Percentiles rank a stretch among this genome's conserved stretches.
These are phyloP conservation scores for Stictonetta naevosa DNA, from an alignment of 2,113 vertebrate genomes.

Conservation along the genomic window DNA sequence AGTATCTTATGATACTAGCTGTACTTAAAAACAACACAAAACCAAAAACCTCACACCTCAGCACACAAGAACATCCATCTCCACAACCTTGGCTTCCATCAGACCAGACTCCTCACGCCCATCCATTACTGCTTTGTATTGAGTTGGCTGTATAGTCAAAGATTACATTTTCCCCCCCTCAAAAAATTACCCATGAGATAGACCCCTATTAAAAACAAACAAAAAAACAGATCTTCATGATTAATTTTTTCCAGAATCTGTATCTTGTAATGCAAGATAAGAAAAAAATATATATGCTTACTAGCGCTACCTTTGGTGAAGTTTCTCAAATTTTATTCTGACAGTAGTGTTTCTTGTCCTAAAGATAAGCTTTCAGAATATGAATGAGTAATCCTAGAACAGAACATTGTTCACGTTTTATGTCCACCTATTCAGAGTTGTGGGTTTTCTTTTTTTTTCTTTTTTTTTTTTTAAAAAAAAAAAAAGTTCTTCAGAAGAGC, in stretches of 20 bases:
- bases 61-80: not conserved
- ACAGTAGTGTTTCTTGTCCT: not conserved
- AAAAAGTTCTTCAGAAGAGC: not conserved
- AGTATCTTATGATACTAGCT: not conserved
- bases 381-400: conserved; percentile 21
- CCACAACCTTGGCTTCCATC: not conserved
- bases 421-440: not conserved
- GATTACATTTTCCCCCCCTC: not conserved
- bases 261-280: not conserved
- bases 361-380: not conserved
- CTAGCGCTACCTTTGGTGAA: not conserved
- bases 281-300: not conserved
- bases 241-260: too few relatives aligned
- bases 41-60: not conserved
- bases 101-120: not conserved
- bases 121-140: not conserved
- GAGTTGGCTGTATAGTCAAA: not conserved
- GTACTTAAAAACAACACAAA: not conserved
- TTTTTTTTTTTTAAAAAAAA: not conserved
- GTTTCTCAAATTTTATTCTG: conserved; percentile 1
- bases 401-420: not conserved
- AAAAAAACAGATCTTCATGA: conserved; percentile 22
- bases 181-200: not conserved
- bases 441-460: not conserved
- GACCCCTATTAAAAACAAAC: not conserved